phyloP scores from a whole-genome alignment of 2,888 invertebrate genomes.

The Lampropteryx suffumata region DNA sequence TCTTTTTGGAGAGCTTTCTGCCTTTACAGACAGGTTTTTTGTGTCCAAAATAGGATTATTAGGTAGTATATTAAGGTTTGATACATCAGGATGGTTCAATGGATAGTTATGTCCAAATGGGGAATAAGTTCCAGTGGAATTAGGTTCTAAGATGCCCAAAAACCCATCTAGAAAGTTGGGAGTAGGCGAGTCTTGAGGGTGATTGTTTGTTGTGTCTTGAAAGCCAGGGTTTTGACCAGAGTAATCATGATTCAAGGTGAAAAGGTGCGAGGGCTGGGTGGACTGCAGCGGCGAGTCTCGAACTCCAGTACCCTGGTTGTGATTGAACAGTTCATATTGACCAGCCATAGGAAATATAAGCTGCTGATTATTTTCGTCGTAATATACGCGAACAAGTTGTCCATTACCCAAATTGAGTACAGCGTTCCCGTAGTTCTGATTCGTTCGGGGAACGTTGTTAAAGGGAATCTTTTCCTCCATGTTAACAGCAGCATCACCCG shows the following conservation, averaged over 20 bases:
- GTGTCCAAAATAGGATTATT: conserved; percentile 57
- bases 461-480: conserved; percentile 64
- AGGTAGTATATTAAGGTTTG: conserved; percentile 58
- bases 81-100: conserved; percentile 75
- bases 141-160: conserved; percentile 88
- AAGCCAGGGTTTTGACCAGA: conserved; percentile 49
- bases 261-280: conserved; percentile 60
- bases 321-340: conserved; percentile 75
- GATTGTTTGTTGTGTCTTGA: conserved; percentile 54
- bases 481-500: conserved; percentile 54
- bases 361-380: conserved; percentile 76
- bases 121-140: conserved; percentile 88
- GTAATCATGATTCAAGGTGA: conserved; percentile 70
- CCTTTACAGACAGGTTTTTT: conserved; percentile 52
- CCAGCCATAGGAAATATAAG: conserved; percentile 73
- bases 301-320: conserved; percentile 63
- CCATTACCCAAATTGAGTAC: conserved; percentile 76
- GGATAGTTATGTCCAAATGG: conserved; percentile 86
- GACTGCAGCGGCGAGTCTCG: conserved; percentile 63
- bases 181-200: conserved; percentile 53
- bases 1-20: conserved; percentile 67
- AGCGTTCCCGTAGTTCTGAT: conserved; percentile 71
- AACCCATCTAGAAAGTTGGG: conserved; percentile 87
- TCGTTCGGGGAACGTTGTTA: conserved; percentile 55
- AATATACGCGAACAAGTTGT: conserved; percentile 69